Evolutionary conservation across 2,888 invertebrate species (phyloP), one percentile per base, ranked within the genome.

Genomic region (Octodonta nipae): DNA sequence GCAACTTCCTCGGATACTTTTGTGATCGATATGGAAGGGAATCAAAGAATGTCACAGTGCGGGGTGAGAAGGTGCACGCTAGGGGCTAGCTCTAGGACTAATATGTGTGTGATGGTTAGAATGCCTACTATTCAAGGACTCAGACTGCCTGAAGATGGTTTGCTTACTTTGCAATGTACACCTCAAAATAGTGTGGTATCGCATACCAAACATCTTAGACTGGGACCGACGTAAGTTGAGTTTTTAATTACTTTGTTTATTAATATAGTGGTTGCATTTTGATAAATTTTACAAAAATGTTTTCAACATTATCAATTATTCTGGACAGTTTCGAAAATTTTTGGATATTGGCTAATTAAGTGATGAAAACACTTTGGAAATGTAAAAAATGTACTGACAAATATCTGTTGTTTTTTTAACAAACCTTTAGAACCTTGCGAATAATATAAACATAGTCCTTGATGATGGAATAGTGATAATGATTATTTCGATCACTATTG

Each of bases 81-180:
- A 2, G 41, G 42, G 15, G 30, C 32, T 11, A 20, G 30, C 7
- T 33, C 40, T 13, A 41, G 44, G 16, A 28, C 34, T n/a, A 65
- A 67, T 46, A 61, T 71, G 43, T 73, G 73, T 40, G 48, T 71
- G n/a, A 59, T 61, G 3, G 25, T 73, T 4, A 55, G 73, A 26
- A 67, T 73, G 50, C 71, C 73, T 0, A 58, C 64, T 1, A 64
- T 73, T 6, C 46, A 60, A 13, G 71, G 69, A 4, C 53, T 73
- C 37, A 64, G 63, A 48, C 58, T 73, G 5, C 63, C 62, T 2
- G 63, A 64, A 15, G 73, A 73, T 47, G 50, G 59, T 1, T 56
- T 66, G 24, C 50, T 73, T 12, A 69, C 67, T 3, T 49, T 73
- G 26, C 67, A 69, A 42, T 73, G 73, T 45, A 65, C 63, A 35